Base-by-base conservation (phyloP, 2,888 invertebrate genomes). In the Dicranocentrus wangi region DNA sequence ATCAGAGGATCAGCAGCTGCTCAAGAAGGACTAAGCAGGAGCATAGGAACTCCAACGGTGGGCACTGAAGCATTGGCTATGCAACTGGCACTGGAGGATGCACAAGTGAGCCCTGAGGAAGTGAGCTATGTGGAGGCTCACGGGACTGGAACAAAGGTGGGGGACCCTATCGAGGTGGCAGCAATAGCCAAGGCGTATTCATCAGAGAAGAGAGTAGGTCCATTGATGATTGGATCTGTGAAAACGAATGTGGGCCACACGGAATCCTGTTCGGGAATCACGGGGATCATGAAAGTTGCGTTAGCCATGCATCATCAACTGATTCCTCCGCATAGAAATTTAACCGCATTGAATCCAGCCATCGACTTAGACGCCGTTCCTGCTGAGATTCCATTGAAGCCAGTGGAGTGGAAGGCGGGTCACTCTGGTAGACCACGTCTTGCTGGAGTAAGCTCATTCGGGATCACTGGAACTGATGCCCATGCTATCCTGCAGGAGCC, bases 111-210 rank as follows among this genome's bases (percentile, higher is more conserved):
- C 10, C 81, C 84, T 1, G 23, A n/a, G 3, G 39, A 71, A 5
- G 79, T 84, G 8, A n/a, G 28, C 8, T 65, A 53, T 17, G 43
- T 75, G 10, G 68, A 73, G 17, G 68, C 61, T 1, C 72, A 73
- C n/a, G 80, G 73, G 21, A 73, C 73, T n/a, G 80, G 80, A 28
- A 61, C 99, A 5, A 25, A 17, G n/a, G 68, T 82, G 1, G 83
- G 83, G 0, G 83, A 83, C 55, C 76, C 78, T 1, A 47, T 79
- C n/a, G 83, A 83, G 58, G 23, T 78, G 13, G 65, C 81, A 7
- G 72, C 81, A 0, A 65, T 70, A 15, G 39, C 53, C 2, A 55
- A 32, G n/a, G 70, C 58, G 13, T 70, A 70, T 21, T 17, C 60
- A 61, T 32, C 55, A 28, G 17, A 32, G 21, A 13, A 39, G 21